Conservation (phyloP, 2,113 vertebrate species). For the Chelonoidis abingdonii region DNA sequence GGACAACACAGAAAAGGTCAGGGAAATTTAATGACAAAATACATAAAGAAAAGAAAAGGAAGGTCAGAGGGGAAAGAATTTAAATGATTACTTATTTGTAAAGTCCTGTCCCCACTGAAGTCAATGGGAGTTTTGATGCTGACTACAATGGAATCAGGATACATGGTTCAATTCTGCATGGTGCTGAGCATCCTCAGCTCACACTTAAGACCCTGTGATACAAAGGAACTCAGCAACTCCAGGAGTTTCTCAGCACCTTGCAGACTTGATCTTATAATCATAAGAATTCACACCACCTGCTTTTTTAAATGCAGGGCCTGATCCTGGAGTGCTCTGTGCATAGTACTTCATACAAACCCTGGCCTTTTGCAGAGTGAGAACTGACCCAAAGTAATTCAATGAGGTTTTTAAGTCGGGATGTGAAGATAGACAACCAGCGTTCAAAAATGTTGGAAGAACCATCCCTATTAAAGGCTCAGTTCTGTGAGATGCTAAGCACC, state of each 20-base stretch:
- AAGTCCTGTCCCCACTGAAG: background rate
- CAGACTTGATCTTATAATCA: background rate
- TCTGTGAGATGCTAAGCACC: background rate
- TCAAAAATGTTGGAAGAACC: background rate
- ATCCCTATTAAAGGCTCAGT: background rate
- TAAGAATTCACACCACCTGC: background rate
- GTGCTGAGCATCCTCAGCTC: background rate
- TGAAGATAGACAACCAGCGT: background rate
- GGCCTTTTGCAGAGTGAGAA: background rate
- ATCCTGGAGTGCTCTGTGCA: background rate
- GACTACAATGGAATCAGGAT: background rate
- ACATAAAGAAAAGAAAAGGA: background rate
- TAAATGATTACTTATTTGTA: background rate
- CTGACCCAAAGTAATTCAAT: background rate
- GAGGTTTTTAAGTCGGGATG: fast-evolving
- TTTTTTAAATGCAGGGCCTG: background rate
- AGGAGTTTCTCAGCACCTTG: background rate
- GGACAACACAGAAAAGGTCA: slow-evolving; percentile 32
- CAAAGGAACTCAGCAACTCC: background rate
- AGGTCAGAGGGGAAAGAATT: background rate
- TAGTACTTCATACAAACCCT: background rate
- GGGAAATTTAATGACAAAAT: background rate
- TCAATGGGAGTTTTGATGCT: background rate
- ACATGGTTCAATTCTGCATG: background rate
- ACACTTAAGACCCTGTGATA: background rate